Evolutionary conservation across 2,113 vertebrate species (phyloP), one percentile per base, ranked within the genome.

Genomic region (Triplophysa rosa): DNA sequence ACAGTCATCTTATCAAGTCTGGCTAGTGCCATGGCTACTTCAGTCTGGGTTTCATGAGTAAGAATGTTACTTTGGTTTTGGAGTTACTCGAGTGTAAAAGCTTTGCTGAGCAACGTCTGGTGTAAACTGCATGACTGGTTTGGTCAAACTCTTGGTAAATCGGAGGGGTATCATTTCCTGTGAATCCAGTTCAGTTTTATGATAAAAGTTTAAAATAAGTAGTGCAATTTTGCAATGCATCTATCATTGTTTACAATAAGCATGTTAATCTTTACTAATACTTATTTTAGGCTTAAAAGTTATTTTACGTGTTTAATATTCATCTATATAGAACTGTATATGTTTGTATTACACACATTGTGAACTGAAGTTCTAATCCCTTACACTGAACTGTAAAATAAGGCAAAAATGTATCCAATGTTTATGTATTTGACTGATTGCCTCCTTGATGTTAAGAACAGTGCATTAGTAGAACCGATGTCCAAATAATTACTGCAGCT

Each of bases 41-140:
- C 54, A 71, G 17, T 26, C 71, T 65, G 23, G 52, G 79, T 71
- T 45, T 54, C 33, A 59, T 70, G 54, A 77, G 79, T 58, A 16
- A 75, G 65, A 23, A 24, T 37, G 37, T 73, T 77, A 47, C 21
- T 42, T 23, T 23, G 14, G 11, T 54, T 79, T 80, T 52, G 16
- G 61, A 67, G 42, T 77, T 73, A 40, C 64, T 79, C 78, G 66
- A 52, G 45, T 61, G 63, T 67, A 70, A 80, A 82, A 63, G 64
- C 58, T 70, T 85, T 14, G 52, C 66, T 40, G 52, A 11, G 68
- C 59, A 33, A 33, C 4, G 33, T 33, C 33, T 5, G 5, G 33
- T 33, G 61, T 9, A 70, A 69, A 82, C 82, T 85, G 68, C 56
- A 64, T 67, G 14, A 45, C 64, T 24, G 62, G 23, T 81, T 83